Conservation (phyloP, 2,113 vertebrate species). For the Ophiodon elongatus region DNA sequence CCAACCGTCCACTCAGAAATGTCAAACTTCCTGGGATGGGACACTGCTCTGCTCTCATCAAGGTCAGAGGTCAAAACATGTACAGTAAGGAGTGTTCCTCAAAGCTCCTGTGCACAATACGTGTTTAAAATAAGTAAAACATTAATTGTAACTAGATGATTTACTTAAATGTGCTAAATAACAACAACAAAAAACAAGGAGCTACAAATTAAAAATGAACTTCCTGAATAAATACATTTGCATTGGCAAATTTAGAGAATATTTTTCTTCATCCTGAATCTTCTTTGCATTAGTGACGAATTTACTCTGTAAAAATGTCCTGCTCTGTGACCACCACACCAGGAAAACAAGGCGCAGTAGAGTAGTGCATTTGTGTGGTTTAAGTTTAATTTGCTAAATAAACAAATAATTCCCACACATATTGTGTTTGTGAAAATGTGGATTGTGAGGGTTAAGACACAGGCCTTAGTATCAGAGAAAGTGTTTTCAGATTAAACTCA, state of each 20-base stretch:
- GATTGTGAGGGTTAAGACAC: neutral
- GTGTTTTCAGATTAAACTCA: neutral
- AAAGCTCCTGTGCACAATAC: neutral
- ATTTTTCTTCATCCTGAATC: neutral
- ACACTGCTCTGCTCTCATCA: slow-evolving; percentile 95
- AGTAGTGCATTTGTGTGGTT: no score
- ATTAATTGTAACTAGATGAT: neutral
- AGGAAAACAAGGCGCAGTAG: no score
- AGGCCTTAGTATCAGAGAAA: neutral
- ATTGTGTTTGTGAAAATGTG: neutral
- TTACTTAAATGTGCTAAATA: neutral
- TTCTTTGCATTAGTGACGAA: neutral
- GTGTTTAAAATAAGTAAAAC: neutral
- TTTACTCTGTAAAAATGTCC: neutral
- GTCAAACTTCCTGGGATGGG: slow-evolving; percentile 87
- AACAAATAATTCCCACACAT: neutral
- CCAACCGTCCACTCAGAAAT: slow-evolving; percentile 32
- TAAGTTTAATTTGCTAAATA: neutral
- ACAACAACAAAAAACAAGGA: neutral
- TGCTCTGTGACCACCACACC: no score
- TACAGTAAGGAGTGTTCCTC: neutral
- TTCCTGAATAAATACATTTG: neutral
- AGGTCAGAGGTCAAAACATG: slow-evolving; percentile 85
- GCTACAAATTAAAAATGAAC: neutral
- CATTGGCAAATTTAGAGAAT: no score